These are phyloP conservation scores for Ceratosolen solmsi DNA, from an alignment of 1,140 invertebrate genomes.

Conservation along the genomic window DNA sequence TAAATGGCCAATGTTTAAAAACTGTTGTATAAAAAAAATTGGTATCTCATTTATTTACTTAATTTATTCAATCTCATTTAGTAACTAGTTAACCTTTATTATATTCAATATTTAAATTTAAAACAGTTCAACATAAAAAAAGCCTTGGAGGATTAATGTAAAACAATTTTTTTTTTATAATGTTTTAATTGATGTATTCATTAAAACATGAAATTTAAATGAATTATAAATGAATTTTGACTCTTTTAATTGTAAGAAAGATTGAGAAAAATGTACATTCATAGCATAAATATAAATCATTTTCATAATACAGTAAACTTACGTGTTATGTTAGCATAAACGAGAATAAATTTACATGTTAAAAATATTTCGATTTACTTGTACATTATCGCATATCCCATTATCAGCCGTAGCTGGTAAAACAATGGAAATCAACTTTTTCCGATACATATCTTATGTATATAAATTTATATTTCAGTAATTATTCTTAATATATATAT, in stretches of 20 bases:
- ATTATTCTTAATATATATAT: too few species aligned
- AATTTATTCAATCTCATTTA: not conserved
- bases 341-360: not conserved
- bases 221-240: not conserved
- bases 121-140: not conserved
- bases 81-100: not conserved
- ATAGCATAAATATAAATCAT: not conserved
- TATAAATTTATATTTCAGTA: too few species aligned
- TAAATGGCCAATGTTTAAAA: too few species aligned
- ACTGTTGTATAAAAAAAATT: not conserved
- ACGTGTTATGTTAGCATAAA: not conserved
- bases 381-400: not conserved
- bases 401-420: not conserved
- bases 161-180: not conserved
- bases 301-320: not conserved
- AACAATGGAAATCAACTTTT: not conserved
- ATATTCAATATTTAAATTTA: not conserved
- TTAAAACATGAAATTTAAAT: not conserved
- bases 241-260: not conserved
- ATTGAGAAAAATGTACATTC: not conserved
- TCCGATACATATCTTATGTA: too few species aligned
- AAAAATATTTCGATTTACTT: not conserved
- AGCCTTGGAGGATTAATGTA: not conserved
- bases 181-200: not conserved
- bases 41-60: not conserved